These are phyloP conservation scores for Bradypodion pumilum DNA, from an alignment of 2,797 vertebrate species.

Conservation along the genomic window DNA sequence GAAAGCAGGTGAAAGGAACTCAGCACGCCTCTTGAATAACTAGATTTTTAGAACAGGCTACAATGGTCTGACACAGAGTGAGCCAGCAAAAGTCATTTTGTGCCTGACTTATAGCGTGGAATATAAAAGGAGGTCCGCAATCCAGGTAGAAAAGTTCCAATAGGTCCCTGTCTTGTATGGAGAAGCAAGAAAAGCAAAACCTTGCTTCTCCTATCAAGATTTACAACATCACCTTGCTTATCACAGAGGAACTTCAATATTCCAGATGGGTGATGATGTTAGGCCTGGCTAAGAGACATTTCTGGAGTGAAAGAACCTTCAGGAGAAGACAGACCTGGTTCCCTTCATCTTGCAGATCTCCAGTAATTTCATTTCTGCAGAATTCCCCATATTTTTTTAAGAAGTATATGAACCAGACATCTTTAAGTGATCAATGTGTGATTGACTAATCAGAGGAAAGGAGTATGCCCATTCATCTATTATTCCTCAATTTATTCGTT, in stretches of 20 bases:
- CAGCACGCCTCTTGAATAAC: neutral
- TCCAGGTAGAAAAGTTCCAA: neutral
- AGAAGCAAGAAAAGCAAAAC: neutral
- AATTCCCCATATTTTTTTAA: too few relatives aligned
- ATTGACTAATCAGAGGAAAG: too few relatives aligned
- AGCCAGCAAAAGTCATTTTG: conserved; percentile 1
- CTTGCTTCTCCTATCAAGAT: neutral
- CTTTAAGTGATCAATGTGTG: too few relatives aligned
- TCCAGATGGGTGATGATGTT: neutral
- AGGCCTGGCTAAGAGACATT: neutral
- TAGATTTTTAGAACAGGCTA: neutral
- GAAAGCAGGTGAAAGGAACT: neutral
- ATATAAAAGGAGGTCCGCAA: neutral
- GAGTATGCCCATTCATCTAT: too few relatives aligned
- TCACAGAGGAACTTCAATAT: neutral
- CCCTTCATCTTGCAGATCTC: neutral
- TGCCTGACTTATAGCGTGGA: neutral
- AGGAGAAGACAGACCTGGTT: neutral
- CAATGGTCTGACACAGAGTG: neutral
- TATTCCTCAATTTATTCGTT: too few relatives aligned
- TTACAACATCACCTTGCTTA: neutral
- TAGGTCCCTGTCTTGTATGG: neutral
- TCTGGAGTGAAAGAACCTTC: neutral
- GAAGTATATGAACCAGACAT: too few relatives aligned
- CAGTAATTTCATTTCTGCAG: neutral